phyloP scores from a whole-genome alignment of 2,113 vertebrate species.

The Daboia siamensis region DNA sequence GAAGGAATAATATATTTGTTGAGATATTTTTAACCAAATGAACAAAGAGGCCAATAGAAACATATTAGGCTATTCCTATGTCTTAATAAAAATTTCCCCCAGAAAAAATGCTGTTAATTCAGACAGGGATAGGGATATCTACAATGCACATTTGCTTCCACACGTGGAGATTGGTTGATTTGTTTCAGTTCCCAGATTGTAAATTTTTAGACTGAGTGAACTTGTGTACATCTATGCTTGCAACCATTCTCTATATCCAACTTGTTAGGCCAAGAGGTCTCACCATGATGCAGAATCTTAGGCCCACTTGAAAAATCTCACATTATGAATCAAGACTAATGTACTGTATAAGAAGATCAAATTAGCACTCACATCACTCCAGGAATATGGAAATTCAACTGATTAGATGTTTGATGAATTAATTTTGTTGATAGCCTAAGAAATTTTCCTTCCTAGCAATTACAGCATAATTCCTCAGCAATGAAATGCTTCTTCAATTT shows the following conservation, averaged over 20 bases:
- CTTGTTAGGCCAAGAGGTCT: neutral
- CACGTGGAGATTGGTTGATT: neutral
- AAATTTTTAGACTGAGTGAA: neutral
- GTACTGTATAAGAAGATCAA: neutral
- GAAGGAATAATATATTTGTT: neutral
- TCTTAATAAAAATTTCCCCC: neutral
- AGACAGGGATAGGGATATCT: neutral
- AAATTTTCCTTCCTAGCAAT: conserved; percentile 11
- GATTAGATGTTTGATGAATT: conserved; percentile 22
- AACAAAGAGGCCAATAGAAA: neutral
- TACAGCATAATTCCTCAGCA: neutral
- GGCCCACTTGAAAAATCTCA: neutral
- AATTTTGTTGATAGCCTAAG: conserved; percentile 6
- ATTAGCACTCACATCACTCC: conserved; percentile 5
- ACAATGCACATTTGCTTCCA: neutral
- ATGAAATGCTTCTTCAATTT: neutral
- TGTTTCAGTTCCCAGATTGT: neutral
- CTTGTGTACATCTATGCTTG: neutral
- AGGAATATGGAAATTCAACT: conserved; percentile 12
- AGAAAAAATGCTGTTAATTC: neutral
- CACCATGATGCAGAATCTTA: neutral
- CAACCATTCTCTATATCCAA: neutral
- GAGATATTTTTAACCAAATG: neutral
- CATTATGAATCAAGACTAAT: neutral
- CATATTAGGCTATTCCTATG: neutral